phyloP scores from a whole-genome alignment of 1,140 invertebrate species.

The Mizuhopecten yessoensis region DNA sequence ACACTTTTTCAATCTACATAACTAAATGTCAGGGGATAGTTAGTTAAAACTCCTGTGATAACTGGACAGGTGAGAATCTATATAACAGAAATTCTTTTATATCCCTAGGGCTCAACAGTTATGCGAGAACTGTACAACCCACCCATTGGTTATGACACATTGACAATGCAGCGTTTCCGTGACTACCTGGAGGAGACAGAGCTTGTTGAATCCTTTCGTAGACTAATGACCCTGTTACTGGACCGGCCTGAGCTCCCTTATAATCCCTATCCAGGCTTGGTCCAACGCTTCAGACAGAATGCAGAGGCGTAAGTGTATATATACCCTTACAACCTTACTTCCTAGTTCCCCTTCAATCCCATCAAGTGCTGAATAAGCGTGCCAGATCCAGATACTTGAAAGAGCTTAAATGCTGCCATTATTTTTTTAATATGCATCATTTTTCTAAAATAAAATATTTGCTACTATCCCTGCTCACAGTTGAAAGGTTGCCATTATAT shows the following conservation, averaged over 20 bases:
- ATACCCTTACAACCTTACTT: neutral
- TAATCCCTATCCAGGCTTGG: constrained; percentile 76
- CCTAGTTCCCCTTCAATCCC: neutral
- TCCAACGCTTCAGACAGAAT: constrained; percentile 67
- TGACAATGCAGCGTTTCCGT: constrained; percentile 60
- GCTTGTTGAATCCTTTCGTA: constrained; percentile 67
- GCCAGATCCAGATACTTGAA: neutral
- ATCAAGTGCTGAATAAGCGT: neutral
- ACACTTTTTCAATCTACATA: too few species aligned
- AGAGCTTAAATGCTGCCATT: too few species aligned
- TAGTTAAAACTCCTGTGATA: too few species aligned
- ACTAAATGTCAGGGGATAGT: too few species aligned
- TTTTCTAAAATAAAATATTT: too few species aligned
- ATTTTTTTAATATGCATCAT: too few species aligned
- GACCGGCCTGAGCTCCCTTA: constrained; percentile 71
- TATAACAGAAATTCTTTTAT: neutral
- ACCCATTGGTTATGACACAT: constrained; percentile 62
- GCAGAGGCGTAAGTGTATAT: constrained; percentile 70
- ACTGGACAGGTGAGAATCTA: too few species aligned
- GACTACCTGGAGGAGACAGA: constrained; percentile 71
- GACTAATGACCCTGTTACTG: constrained; percentile 66
- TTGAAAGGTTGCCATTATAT: too few species aligned
- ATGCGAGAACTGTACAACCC: constrained; percentile 58
- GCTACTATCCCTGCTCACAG: too few species aligned
- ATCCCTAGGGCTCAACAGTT: constrained; percentile 24